Percentiles rank a stretch among this genome's conserved stretches.
phyloP scores from a whole-genome alignment of 2,888 invertebrate species.

The Malthinus flaveolus region DNA sequence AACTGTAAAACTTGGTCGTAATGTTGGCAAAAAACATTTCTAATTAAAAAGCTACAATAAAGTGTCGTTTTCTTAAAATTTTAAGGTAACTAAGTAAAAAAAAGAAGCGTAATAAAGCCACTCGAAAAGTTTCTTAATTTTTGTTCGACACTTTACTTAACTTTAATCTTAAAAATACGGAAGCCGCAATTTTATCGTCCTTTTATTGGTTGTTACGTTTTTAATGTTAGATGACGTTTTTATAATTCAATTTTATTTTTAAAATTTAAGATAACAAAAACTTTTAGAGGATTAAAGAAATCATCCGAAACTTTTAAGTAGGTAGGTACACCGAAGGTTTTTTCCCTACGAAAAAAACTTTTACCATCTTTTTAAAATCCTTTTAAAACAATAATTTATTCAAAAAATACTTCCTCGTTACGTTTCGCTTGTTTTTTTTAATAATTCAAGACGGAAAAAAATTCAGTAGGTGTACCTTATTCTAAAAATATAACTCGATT shows the following conservation, averaged over 20 bases:
- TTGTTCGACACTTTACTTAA: constrained; percentile 44
- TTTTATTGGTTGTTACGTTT: too few relatives aligned
- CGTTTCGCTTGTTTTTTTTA: too few relatives aligned
- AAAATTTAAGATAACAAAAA: too few relatives aligned
- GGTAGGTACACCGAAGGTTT: too few relatives aligned
- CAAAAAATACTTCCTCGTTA: too few relatives aligned
- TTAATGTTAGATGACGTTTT: too few relatives aligned
- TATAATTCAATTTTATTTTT: too few relatives aligned
- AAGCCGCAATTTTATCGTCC: background rate
- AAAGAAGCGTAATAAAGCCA: constrained; percentile 2
- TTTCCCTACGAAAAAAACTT: too few relatives aligned
- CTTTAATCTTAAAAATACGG: constrained; percentile 39
- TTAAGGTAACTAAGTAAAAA: constrained; percentile 20
- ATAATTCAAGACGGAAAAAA: background rate
- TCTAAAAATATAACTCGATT: background rate
- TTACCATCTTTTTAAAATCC: too few relatives aligned
- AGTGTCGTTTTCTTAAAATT: constrained; percentile 18
- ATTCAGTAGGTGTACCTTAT: background rate
- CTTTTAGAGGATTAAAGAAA: too few relatives aligned
- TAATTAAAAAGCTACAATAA: constrained; percentile 23
- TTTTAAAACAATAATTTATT: too few relatives aligned
- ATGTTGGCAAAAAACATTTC: background rate
- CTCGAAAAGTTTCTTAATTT: constrained; percentile 44
- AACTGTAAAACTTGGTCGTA: background rate
- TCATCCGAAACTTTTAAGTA: too few relatives aligned